These are phyloP conservation scores for Poecilobothrus nobilitatus DNA, from an alignment of 2,888 invertebrate genomes.

Conservation along the genomic window DNA sequence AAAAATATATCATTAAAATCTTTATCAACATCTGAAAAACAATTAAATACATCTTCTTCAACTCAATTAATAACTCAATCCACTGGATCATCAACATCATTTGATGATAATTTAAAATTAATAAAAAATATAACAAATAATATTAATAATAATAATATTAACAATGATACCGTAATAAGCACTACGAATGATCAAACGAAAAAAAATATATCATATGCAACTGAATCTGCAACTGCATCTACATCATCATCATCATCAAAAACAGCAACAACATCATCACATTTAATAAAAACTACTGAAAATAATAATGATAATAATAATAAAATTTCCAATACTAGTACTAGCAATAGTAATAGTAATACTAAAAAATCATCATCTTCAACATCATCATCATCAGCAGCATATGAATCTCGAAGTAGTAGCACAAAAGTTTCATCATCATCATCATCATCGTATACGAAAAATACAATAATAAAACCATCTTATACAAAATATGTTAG, in stretches of 20 bases:
- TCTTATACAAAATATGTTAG: constrained; percentile 42
- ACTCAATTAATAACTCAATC: too few relatives aligned
- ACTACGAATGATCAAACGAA: not conserved
- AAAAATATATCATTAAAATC: not conserved
- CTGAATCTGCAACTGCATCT: too few relatives aligned
- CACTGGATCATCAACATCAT: too few relatives aligned
- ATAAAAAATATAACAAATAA: not conserved
- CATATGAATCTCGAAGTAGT: not conserved
- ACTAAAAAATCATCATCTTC: not conserved
- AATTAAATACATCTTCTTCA: too few relatives aligned
- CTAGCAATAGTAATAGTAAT: not conserved
- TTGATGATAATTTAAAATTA: not conserved
- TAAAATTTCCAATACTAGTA: too few relatives aligned
- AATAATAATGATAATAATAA: too few relatives aligned
- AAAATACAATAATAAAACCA: constrained; percentile 25
- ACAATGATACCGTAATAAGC: not conserved
- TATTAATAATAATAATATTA: not conserved
- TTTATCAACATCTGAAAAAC: not conserved
- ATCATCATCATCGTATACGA: not conserved
- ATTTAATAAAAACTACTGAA: too few relatives aligned
- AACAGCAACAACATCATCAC: not conserved
- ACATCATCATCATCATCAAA: not conserved
- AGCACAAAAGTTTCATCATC: not conserved
- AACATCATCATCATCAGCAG: not conserved
- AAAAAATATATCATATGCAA: not conserved